Evolutionary conservation across 2,888 invertebrate species (phyloP).

Genomic region (Brachyopa scutellaris): DNA sequence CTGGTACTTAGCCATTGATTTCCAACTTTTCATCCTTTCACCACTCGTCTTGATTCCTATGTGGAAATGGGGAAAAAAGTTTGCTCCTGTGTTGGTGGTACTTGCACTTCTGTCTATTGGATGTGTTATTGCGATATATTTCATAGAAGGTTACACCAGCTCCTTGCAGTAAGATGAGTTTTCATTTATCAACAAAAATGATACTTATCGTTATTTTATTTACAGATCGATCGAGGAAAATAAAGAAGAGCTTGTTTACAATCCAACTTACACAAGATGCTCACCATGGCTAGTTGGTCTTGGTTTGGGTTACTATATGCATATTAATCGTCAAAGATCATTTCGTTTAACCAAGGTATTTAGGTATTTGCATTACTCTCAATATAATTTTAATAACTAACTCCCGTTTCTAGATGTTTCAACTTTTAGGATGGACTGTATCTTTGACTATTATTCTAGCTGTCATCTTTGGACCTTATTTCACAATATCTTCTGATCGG

Average conservation of each 20-base stretch:
- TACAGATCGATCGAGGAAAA: too few species aligned
- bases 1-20: slow-evolving; percentile 84
- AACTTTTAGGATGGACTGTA: slow-evolving; percentile 46
- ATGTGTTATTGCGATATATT: slow-evolving; percentile 46
- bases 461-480: slow-evolving; percentile 50
- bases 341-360: background rate
- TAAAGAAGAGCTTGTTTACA: background rate
- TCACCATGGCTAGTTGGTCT: slow-evolving; percentile 78
- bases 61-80: slow-evolving; percentile 77
- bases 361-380: too few species aligned
- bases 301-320: slow-evolving; percentile 76
- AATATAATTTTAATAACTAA: background rate
- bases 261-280: slow-evolving; percentile 75
- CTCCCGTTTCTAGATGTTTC: too few species aligned
- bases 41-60: slow-evolving; percentile 82
- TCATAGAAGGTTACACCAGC: background rate
- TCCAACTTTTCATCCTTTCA: slow-evolving; percentile 83
- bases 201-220: too few species aligned
- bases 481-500: too few species aligned
- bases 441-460: slow-evolving; percentile 28
- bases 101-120: slow-evolving; percentile 54
- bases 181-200: too few species aligned
- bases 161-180: slow-evolving; percentile 24
- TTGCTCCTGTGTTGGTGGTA: slow-evolving; percentile 66
- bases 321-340: slow-evolving; percentile 13